Evolutionary conservation across 2,113 vertebrate genomes (phyloP).

Genomic region (Elephantulus edwardii): DNA sequence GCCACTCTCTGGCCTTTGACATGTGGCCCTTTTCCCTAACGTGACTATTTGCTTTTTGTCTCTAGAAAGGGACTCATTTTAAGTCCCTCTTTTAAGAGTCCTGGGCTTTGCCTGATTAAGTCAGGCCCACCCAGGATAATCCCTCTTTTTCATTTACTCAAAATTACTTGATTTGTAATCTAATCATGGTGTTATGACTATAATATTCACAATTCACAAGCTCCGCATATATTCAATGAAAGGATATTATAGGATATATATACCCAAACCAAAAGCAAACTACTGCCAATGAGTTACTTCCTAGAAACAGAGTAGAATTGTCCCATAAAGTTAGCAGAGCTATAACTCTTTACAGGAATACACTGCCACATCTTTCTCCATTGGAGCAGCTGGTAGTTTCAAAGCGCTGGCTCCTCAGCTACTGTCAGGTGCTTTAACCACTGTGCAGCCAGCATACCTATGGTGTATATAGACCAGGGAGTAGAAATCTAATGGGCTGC

Average conservation of each 20-base stretch:
- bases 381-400: neutral
- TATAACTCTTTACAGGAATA: neutral
- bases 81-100: neutral
- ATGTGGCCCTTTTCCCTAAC: neutral
- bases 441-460: neutral
- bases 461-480: rapidly evolving
- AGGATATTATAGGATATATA: neutral
- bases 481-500: neutral
- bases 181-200: neutral
- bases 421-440: neutral
- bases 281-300: neutral
- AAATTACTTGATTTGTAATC: neutral
- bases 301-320: neutral
- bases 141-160: neutral
- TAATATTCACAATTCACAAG: neutral
- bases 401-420: neutral
- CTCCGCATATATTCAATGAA: neutral
- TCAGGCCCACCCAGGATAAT: neutral
- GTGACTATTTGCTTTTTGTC: neutral
- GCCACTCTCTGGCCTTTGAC: neutral
- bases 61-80: neutral
- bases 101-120: neutral
- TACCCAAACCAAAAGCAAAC: neutral
- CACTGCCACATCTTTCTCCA: neutral
- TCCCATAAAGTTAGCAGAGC: neutral